phyloP scores from a whole-genome alignment of 2,797 vertebrate species.

The Pempheris klunzingeri region DNA sequence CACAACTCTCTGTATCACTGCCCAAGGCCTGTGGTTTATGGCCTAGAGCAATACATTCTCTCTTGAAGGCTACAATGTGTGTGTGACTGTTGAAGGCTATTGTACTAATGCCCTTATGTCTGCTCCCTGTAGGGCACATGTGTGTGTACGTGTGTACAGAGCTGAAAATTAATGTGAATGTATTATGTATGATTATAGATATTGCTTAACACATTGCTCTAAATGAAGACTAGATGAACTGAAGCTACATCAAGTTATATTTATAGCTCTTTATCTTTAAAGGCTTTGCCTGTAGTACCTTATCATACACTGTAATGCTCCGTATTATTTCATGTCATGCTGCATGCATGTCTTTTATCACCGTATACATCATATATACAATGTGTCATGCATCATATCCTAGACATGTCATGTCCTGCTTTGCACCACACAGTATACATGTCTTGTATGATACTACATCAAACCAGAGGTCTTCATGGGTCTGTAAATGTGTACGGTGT shows the following conservation, averaged over 20 bases:
- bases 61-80: conserved; percentile 71
- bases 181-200: conserved; percentile 48
- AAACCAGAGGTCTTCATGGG: conserved; percentile 6
- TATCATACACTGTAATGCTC: conserved; percentile 16
- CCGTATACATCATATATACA: conserved; percentile 11
- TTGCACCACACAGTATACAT: neutral
- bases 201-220: conserved; percentile 22
- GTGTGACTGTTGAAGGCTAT: conserved; percentile 70
- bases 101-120: conserved; percentile 48
- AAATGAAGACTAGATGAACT: conserved; percentile 37
- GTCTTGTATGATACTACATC: conserved; percentile 23
- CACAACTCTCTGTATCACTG: conserved; percentile 55
- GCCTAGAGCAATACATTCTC: conserved; percentile 71
- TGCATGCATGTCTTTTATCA: conserved; percentile 20
- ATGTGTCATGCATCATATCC: conserved; percentile 19
- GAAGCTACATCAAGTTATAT: conserved; percentile 28
- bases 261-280: conserved; percentile 31
- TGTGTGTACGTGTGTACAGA: neutral
- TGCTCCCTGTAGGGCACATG: conserved; percentile 27
- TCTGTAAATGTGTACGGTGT: conserved; percentile 31
- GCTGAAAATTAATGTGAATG: conserved; percentile 30
- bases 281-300: neutral
- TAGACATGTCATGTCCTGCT: neutral
- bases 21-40: conserved; percentile 76
- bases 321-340: conserved; percentile 14